Conservation (phyloP, 1,140 invertebrate species). For the Aricia agestis region DNA sequence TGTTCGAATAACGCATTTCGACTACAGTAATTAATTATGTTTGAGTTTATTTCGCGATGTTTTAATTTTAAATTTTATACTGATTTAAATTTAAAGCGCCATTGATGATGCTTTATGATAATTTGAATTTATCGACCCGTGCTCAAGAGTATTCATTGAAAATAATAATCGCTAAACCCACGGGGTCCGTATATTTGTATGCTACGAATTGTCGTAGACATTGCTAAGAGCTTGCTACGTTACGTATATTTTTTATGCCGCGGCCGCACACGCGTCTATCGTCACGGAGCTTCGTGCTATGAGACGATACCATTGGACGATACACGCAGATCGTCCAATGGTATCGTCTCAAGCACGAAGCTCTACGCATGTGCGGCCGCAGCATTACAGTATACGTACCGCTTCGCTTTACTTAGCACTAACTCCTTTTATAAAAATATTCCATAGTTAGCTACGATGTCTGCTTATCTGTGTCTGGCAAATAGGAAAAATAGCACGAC, state of each 20-base stretch:
- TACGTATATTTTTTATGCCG: background rate
- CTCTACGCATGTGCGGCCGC: too few species aligned
- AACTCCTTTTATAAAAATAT: too few species aligned
- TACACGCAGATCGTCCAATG: too few species aligned
- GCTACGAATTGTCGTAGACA: background rate
- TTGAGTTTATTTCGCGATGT: slow-evolving; percentile 43
- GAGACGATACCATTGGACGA: too few species aligned
- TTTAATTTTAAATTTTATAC: slow-evolving; percentile 47
- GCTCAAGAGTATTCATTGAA: background rate
- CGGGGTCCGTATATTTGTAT: background rate
- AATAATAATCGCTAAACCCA: background rate
- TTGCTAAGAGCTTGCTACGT: background rate
- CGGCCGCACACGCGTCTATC: too few species aligned
- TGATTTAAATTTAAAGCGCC: slow-evolving; percentile 35
- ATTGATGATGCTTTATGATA: slow-evolving; percentile 18
- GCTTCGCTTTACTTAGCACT: too few species aligned
- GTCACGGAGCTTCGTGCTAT: too few species aligned
- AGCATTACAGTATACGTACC: too few species aligned
- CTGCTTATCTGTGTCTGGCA: too few species aligned
- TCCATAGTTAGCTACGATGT: too few species aligned
- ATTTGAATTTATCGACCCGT: background rate
- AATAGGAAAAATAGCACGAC: too few species aligned
- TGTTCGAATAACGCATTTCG: slow-evolving; percentile 62
- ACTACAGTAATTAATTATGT: slow-evolving; percentile 61
- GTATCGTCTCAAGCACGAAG: too few species aligned